Conservation (phyloP, 2,888 invertebrate genomes). For the Hirtodrosophila cameraria region DNA sequence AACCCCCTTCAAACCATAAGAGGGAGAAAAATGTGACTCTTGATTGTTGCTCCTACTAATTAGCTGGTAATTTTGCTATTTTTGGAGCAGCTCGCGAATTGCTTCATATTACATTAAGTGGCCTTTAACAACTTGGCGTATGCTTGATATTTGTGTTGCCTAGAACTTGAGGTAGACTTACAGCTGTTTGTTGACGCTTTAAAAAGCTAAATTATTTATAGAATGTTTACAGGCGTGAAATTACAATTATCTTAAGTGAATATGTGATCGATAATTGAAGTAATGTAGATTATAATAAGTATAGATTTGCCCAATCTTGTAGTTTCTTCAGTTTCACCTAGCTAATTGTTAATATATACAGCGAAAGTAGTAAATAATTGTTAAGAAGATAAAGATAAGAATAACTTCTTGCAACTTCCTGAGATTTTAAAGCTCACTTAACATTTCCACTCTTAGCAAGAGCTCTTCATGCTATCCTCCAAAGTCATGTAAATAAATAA, state of each 20-base stretch:
- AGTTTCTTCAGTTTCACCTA: background rate
- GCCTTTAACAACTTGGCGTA: constrained; percentile 41
- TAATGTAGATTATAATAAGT: constrained; percentile 2
- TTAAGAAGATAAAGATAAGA: background rate
- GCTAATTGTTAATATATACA: background rate
- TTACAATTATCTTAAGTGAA: constrained; percentile 25
- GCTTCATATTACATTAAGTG: constrained; percentile 34
- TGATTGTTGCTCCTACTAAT: constrained; percentile 55
- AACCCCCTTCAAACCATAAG: background rate
- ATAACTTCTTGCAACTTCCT: background rate
- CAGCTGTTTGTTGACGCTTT: constrained; percentile 31
- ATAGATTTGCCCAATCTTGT: background rate
- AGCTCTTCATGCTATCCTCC: background rate
- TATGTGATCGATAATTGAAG: constrained; percentile 2
- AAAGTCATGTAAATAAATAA: constrained; percentile 29
- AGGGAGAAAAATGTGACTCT: constrained; percentile 8
- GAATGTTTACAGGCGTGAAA: background rate
- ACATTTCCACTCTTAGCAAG: background rate
- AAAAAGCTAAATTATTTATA: constrained; percentile 4
- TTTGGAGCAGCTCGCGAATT: constrained; percentile 1
- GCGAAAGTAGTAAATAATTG: background rate
- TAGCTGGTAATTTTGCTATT: constrained; percentile 32
- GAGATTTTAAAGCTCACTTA: constrained; percentile 6
- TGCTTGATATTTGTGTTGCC: constrained; percentile 25
- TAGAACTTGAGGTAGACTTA: constrained; percentile 12